phyloP scores from a whole-genome alignment of 2,888 invertebrate species.

The Acanthosepion lycidas region DNA sequence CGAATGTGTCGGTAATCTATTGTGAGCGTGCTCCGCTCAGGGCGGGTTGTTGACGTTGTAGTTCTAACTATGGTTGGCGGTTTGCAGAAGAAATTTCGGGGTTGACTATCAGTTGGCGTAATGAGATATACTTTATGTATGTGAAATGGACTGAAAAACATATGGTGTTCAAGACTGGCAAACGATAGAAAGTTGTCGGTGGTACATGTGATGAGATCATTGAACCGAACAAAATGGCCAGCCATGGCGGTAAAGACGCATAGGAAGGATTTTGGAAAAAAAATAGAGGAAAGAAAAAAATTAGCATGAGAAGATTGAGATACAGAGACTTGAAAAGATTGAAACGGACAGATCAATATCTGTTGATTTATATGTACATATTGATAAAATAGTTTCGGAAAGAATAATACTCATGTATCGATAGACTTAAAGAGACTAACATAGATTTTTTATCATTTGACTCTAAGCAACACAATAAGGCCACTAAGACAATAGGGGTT shows the following conservation, averaged over 20 bases:
- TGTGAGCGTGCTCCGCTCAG: neutral
- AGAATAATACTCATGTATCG: too few species aligned
- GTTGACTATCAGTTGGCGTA: neutral
- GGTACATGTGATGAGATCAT: neutral
- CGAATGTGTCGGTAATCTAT: conserved; percentile 18
- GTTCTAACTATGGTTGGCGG: conserved; percentile 33
- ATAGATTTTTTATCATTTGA: too few species aligned
- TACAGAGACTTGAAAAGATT: too few species aligned
- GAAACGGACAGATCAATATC: too few species aligned
- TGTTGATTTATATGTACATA: too few species aligned
- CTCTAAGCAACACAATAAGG: too few species aligned
- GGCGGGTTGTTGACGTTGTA: neutral
- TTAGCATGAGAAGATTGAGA: too few species aligned
- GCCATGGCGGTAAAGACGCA: neutral
- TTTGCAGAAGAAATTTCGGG: neutral
- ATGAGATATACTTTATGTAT: neutral
- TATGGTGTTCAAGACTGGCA: neutral
- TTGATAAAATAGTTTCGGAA: too few species aligned
- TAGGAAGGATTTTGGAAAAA: neutral
- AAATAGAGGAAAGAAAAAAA: too few species aligned
- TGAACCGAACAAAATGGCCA: neutral
- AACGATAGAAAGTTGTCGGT: neutral
- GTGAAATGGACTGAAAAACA: conserved; percentile 12
- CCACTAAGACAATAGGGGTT: too few species aligned
- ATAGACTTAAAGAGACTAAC: too few species aligned